Evolutionary conservation across 2,888 invertebrate genomes (phyloP).

Genomic region (Hemithea aestivaria): DNA sequence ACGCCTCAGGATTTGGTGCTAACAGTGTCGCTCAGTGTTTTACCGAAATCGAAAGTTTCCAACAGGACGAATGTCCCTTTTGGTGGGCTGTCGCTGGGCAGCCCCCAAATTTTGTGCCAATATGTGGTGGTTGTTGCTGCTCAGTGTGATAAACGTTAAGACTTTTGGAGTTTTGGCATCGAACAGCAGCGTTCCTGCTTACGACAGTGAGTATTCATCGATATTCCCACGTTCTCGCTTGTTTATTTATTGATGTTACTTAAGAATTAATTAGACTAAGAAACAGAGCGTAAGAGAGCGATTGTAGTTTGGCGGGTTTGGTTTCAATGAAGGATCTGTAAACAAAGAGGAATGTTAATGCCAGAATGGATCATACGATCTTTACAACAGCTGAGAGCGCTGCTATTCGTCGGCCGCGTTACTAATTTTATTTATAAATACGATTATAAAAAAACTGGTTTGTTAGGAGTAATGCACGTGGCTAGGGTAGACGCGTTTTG

Average conservation of each 20-base stretch:
- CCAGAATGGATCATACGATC: conserved; percentile 30
- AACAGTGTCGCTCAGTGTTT: conserved; percentile 61
- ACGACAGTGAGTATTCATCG: conserved; percentile 55
- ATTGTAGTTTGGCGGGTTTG: background rate
- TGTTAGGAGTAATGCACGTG: conserved; percentile 43
- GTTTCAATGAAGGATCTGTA: conserved; percentile 23
- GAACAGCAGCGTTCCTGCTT: conserved; percentile 49
- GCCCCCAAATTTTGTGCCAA: conserved; percentile 74
- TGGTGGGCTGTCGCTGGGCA: conserved; percentile 76
- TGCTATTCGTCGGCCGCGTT: conserved; percentile 33
- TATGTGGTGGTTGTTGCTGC: conserved; percentile 75
- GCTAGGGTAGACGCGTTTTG: conserved; percentile 22
- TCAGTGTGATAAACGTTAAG: conserved; percentile 67
- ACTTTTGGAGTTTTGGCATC: conserved; percentile 61
- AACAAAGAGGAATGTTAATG: conserved; percentile 30
- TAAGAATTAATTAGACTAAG: background rate
- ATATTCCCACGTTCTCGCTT: conserved; percentile 12
- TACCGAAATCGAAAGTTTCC: conserved; percentile 68
- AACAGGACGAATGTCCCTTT: conserved; percentile 70
- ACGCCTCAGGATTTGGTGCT: conserved; percentile 37
- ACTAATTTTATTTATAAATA: conserved; percentile 44
- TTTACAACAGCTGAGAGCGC: conserved; percentile 42
- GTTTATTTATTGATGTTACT: conserved; percentile 14
- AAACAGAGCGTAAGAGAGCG: background rate
- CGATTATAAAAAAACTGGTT: conserved; percentile 51